Evolutionary conservation across 2,113 vertebrate species (phyloP), one percentile per base, ranked within the genome.

Genomic region (Perognathus longimembris): DNA sequence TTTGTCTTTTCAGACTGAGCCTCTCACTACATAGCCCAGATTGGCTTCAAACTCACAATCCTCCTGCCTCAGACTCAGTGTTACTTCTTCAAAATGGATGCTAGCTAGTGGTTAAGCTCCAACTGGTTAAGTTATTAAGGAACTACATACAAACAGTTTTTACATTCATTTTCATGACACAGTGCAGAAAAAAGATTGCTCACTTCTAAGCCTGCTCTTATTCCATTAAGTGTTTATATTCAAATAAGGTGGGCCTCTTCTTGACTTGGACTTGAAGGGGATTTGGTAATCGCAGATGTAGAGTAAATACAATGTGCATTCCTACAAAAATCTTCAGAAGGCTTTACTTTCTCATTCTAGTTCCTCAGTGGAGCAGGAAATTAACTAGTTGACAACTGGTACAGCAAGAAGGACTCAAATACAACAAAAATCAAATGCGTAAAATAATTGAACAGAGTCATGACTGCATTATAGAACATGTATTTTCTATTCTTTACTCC

Each of bases 251-350:
- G 32, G 78, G 36, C 18, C 40, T 76, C 22, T 71, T n/a, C 91
- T 94, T 91, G 50, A 22, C 59, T 93, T 93, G 66, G 36, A 76
- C 77, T 82, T 89, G 66, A 96, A 85, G 67, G 40, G 71, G 83
- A 73, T 89, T 80, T 88, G 54, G 69, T 89, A 18, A 50, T 45
- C 85, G 20, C 15, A 74, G 34, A 86, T 92, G 45, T 0, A 38
- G 61, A 87, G 14, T 63, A 80, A 70, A 83, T 57, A 36, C 7
- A 79, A 32, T 66, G 9, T 84, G 83, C 81, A 75, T 88, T 93
- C 32, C 40, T 92, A 5, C 22, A 85, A 12, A 20, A 32, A 6
- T 74, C 70, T 90, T 36, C 64, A 57, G 32, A 67, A 54, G 4
- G 32, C 20, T 61, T 94, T 70, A 75, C 61, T 34, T 85, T 80